phyloP scores from a whole-genome alignment of 2,113 vertebrate genomes.

The Cyprinodon tularosa region DNA sequence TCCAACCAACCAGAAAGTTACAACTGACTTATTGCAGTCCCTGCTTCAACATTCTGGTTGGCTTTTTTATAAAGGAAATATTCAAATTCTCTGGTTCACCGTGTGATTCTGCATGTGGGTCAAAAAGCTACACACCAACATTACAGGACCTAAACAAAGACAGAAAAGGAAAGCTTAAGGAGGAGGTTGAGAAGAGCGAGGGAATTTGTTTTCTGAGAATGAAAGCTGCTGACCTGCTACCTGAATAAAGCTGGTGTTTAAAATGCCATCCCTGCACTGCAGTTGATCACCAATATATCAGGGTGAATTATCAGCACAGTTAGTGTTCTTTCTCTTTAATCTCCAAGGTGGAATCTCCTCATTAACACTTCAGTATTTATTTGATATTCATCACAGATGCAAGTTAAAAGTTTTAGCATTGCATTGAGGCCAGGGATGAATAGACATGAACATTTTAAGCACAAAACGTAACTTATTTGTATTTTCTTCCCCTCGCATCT shows the following conservation, averaged over 20 bases:
- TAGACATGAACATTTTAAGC: conserved; percentile 46
- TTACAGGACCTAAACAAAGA: conserved; percentile 2
- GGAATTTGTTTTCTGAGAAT: conserved; percentile 37
- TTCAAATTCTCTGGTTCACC: too few species aligned
- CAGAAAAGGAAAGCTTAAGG: conserved; percentile 1
- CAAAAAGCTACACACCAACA: too few species aligned
- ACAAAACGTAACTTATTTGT: conserved; percentile 56
- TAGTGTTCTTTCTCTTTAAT: conserved; percentile 39
- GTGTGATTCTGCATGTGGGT: too few species aligned
- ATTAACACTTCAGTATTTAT: conserved; percentile 66
- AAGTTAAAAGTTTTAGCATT: conserved; percentile 59
- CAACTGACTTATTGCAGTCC: too few species aligned
- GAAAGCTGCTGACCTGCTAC: conserved; percentile 26
- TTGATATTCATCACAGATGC: conserved; percentile 62
- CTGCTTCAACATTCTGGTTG: too few species aligned
- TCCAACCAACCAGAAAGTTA: too few species aligned
- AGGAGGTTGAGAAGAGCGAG: background rate
- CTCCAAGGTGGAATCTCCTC: conserved; percentile 47
- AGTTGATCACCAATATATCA: conserved; percentile 8
- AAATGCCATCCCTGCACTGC: conserved; percentile 31
- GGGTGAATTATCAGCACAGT: conserved; percentile 22
- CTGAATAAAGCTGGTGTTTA: conserved; percentile 33
- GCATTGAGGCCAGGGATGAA: conserved; percentile 43
- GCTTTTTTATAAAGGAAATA: too few species aligned
- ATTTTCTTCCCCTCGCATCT: conserved; percentile 45